Evolutionary conservation across 2,797 vertebrate genomes (phyloP).

Genomic region (Danio choprae): DNA sequence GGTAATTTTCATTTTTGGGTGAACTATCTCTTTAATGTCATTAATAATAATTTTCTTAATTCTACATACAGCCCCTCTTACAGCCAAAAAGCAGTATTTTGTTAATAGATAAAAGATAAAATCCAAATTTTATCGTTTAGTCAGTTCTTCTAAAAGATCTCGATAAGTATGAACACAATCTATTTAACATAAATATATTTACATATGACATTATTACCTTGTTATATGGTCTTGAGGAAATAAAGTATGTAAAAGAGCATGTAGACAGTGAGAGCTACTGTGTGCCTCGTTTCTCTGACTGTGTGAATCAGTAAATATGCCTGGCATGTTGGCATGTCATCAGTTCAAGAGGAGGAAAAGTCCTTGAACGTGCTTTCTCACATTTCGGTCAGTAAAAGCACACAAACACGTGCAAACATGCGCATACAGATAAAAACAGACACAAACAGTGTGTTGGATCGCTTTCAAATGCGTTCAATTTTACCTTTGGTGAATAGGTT

Average conservation of each 20-base stretch:
- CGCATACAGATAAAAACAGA: neutral
- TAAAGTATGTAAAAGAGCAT: too few relatives aligned
- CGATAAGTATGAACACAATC: neutral
- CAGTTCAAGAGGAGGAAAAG: constrained; percentile 29
- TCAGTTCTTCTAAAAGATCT: neutral
- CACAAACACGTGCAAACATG: too few relatives aligned
- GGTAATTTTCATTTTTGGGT: too few relatives aligned
- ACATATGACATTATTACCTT: neutral
- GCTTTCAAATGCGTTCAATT: constrained; percentile 62
- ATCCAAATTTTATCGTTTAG: neutral
- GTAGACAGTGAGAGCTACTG: too few relatives aligned
- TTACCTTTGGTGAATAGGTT: constrained; percentile 48
- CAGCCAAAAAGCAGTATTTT: too few relatives aligned
- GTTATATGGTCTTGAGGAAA: neutral
- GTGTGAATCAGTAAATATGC: constrained; percentile 61
- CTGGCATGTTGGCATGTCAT: constrained; percentile 61
- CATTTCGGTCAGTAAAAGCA: neutral
- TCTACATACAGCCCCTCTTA: too few relatives aligned
- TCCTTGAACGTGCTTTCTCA: constrained; percentile 25
- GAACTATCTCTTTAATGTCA: too few relatives aligned
- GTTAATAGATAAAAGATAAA: neutral
- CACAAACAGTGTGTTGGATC: constrained; percentile 54
- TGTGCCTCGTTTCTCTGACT: neutral
- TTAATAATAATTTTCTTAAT: too few relatives aligned
- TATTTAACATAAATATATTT: neutral